These are phyloP conservation scores for Tor tambroides DNA, from an alignment of 2,113 vertebrate genomes.

Conservation along the genomic window DNA sequence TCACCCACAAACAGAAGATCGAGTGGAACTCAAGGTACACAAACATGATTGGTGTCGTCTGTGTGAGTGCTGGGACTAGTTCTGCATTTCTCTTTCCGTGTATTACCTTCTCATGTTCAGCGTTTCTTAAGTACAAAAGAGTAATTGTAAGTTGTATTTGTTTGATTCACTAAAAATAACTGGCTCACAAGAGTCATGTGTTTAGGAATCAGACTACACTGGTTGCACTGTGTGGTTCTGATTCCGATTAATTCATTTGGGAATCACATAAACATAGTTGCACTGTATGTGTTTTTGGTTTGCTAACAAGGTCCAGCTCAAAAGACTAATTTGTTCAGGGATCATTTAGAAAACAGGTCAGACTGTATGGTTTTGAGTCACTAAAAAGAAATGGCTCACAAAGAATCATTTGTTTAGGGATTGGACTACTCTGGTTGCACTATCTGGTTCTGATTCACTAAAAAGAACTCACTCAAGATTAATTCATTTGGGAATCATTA, in stretches of 20 bases:
- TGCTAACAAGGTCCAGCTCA: neutral
- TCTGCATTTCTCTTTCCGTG: neutral
- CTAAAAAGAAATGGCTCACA: neutral
- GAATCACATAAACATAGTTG: neutral
- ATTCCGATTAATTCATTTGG: neutral
- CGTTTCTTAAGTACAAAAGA: neutral
- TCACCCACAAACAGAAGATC: slow-evolving; percentile 90
- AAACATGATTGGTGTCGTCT: neutral
- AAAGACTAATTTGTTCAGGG: neutral
- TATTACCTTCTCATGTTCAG: neutral
- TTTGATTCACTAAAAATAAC: neutral
- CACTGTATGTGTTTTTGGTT: neutral
- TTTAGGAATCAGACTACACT: neutral
- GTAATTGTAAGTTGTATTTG: neutral
- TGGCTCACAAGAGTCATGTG: neutral
- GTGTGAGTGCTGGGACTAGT: too few species aligned
- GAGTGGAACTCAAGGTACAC: slow-evolving; percentile 98
- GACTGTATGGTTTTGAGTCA: neutral
- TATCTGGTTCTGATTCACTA: neutral
- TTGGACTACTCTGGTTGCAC: neutral
- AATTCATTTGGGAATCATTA: too few species aligned
- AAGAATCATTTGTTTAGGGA: neutral
- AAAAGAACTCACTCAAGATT: neutral
- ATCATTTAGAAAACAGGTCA: neutral
- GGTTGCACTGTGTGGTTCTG: neutral